Conservation (phyloP, 2,113 vertebrate genomes). For the Pseudonaja textilis region DNA sequence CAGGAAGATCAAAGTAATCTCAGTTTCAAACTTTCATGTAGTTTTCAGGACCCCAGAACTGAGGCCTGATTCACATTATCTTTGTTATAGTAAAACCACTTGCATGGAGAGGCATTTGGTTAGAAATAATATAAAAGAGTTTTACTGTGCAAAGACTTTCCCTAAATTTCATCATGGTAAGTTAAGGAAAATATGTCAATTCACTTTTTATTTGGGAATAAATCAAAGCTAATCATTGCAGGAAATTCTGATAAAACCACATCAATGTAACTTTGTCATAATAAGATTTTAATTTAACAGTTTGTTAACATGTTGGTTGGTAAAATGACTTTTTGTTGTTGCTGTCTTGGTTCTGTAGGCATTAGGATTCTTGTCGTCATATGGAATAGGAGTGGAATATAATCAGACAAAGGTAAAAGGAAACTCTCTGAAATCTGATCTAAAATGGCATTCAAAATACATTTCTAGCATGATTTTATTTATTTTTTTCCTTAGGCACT, state of each 20-base stretch:
- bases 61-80: background rate
- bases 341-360: slow-evolving; percentile 54
- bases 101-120: background rate
- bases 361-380: slow-evolving; percentile 68
- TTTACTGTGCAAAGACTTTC: background rate
- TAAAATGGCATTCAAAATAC: background rate
- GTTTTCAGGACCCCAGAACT: background rate
- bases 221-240: background rate
- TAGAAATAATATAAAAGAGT: background rate
- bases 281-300: background rate
- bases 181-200: background rate
- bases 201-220: background rate
- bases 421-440: background rate
- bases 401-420: slow-evolving; percentile 67
- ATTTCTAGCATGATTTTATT: background rate
- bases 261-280: background rate
- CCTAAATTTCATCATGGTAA: background rate
- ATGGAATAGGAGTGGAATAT: slow-evolving; percentile 67
- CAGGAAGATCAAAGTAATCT: background rate
- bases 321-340: background rate
- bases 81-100: background rate
- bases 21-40: background rate
- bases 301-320: slow-evolving; percentile 17
- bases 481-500: slow-evolving; percentile 53
- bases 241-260: background rate